Evolutionary conservation across 1,140 invertebrate genomes (phyloP).

Genomic region (Ephestia elutella): DNA sequence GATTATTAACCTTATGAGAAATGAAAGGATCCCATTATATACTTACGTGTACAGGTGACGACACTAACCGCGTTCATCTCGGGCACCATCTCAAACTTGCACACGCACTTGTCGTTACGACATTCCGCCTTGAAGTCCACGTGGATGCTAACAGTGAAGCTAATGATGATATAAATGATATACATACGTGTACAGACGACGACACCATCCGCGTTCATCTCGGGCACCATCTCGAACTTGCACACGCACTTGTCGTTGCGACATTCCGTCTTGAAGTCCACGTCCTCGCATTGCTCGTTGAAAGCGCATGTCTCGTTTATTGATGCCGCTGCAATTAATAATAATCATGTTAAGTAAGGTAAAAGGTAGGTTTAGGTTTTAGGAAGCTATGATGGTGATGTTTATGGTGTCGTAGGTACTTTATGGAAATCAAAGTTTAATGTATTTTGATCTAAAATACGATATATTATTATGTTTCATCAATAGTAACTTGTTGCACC

Average conservation of each 20-base stretch:
- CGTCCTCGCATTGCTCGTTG: constrained; percentile 85
- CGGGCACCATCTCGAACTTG: constrained; percentile 83
- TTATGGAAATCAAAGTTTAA: too few relatives aligned
- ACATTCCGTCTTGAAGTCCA: constrained; percentile 82
- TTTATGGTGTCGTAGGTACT: too few relatives aligned
- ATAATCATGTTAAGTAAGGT: not conserved
- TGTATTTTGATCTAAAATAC: too few relatives aligned
- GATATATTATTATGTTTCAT: too few relatives aligned
- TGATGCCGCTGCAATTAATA: constrained; percentile 78
- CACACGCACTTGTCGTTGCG: constrained; percentile 84
- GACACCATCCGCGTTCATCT: constrained; percentile 78
- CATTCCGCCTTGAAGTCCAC: constrained; percentile 82
- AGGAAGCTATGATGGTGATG: too few relatives aligned
- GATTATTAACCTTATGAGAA: too few relatives aligned
- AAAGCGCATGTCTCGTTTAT: constrained; percentile 88
- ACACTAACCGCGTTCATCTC: constrained; percentile 78
- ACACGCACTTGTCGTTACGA: constrained; percentile 82
- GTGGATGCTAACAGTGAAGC: too few relatives aligned
- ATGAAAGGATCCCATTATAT: too few relatives aligned
- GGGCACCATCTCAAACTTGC: constrained; percentile 84
- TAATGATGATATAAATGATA: not conserved
- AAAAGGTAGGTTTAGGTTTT: not conserved
- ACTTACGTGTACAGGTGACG: constrained; percentile 80
- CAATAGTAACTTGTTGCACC: too few relatives aligned
- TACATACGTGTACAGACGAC: constrained; percentile 80